phyloP scores from a whole-genome alignment of 1,140 invertebrate species.

The Coenobita brevimanus region DNA sequence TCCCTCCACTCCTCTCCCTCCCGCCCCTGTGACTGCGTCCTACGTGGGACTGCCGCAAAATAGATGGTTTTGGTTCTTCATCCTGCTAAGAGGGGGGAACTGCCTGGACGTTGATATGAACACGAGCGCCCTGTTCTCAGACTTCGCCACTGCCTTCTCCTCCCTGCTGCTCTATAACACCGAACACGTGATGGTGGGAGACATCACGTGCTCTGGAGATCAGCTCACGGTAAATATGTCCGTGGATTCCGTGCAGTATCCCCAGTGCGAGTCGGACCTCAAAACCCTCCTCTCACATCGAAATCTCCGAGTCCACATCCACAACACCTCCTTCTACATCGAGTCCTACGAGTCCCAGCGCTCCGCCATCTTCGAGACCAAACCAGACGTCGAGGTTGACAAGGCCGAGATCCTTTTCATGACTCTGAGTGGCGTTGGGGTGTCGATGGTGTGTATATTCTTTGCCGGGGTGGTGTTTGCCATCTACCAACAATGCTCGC shows the following conservation, averaged over 20 bases:
- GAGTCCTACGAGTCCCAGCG: constrained; percentile 32
- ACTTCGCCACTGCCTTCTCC: constrained; percentile 27
- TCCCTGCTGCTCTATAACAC: constrained; percentile 20
- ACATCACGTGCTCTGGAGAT: background rate
- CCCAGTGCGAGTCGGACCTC: constrained; percentile 40
- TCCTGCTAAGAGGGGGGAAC: constrained; percentile 12
- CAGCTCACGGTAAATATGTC: constrained; percentile 45
- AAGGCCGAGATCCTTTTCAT: constrained; percentile 6
- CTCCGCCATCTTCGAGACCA: constrained; percentile 36
- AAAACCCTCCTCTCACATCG: constrained; percentile 14
- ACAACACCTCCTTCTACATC: constrained; percentile 50
- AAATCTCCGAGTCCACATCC: constrained; percentile 36
- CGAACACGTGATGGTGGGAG: constrained; percentile 18
- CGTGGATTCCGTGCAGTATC: constrained; percentile 4
- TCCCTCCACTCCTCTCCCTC: background rate
- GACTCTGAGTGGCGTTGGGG: constrained; percentile 26
- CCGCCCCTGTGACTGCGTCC: background rate
- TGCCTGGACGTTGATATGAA: constrained; percentile 33
- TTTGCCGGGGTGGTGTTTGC: constrained; percentile 34
- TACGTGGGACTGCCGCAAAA: background rate
- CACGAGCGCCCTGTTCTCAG: background rate
- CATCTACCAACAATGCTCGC: background rate
- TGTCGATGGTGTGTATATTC: constrained; percentile 31
- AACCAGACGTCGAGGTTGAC: background rate
- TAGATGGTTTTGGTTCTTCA: constrained; percentile 31